Evolutionary conservation across 2,888 invertebrate genomes (phyloP).

Genomic region (Amphipoea oculea): DNA sequence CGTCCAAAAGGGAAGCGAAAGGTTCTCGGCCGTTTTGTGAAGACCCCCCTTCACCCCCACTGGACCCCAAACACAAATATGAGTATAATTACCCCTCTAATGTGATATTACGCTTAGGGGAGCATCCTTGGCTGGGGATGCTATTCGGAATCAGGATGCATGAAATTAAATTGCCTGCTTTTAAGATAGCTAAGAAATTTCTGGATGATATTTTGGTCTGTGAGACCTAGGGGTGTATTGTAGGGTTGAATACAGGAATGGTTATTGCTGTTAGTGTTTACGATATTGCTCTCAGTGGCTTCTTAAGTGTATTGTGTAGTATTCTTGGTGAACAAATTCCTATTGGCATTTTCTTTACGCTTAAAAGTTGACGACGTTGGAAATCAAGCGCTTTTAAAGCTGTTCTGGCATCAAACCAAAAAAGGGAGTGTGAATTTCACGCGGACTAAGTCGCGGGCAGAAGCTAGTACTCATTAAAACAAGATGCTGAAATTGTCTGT

Average conservation of each 20-base stretch:
- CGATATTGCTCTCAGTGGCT: slow-evolving; percentile 2
- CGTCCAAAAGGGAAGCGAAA: slow-evolving; percentile 50
- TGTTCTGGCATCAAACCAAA: neutral
- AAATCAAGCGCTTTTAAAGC: neutral
- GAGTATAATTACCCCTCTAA: slow-evolving; percentile 81
- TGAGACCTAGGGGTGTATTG: slow-evolving; percentile 46
- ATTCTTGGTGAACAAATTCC: neutral
- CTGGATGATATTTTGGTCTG: slow-evolving; percentile 45
- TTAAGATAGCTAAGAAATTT: slow-evolving; percentile 64
- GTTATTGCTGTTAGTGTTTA: slow-evolving; percentile 8
- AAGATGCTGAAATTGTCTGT: neutral
- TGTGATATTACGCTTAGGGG: slow-evolving; percentile 78
- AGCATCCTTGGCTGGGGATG: slow-evolving; percentile 53
- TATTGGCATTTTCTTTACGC: neutral
- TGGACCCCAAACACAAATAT: slow-evolving; percentile 76
- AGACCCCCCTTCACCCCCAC: slow-evolving; percentile 63
- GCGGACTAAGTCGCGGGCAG: no score
- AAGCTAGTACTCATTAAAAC: neutral
- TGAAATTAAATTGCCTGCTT: slow-evolving; percentile 69
- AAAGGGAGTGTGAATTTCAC: no score
- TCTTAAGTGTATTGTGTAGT: slow-evolving; percentile 9
- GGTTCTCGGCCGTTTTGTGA: slow-evolving; percentile 67
- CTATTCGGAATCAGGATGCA: slow-evolving; percentile 67
- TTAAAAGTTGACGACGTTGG: neutral
- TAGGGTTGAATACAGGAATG: slow-evolving; percentile 21